A percentile compares a stretch with the other conserved stretches of the same genome.
These are phyloP conservation scores for Erebia epiphron DNA, from an alignment of 2,888 invertebrate genomes.

Conservation along the genomic window DNA sequence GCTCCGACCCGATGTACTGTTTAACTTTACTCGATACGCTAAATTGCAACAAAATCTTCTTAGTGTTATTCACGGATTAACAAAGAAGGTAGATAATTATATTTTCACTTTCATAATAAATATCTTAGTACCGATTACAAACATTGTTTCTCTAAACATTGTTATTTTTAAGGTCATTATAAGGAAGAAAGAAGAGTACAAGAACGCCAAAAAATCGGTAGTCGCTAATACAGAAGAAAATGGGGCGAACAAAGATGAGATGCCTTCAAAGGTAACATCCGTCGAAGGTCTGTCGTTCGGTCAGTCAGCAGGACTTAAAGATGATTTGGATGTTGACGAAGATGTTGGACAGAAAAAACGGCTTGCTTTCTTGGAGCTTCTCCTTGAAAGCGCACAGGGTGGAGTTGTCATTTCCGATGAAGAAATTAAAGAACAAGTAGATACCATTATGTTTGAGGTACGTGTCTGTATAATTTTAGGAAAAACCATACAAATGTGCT, in stretches of 20 bases:
- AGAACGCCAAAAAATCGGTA: conserved; percentile 82
- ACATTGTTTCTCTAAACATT: background rate
- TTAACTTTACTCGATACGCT: conserved; percentile 89
- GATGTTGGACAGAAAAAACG: conserved; percentile 92
- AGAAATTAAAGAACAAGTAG: conserved; percentile 92
- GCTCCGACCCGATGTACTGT: conserved; percentile 89
- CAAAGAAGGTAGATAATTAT: conserved; percentile 85
- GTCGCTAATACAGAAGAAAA: conserved; percentile 54
- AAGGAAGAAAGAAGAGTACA: conserved; percentile 89
- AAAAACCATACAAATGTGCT: background rate
- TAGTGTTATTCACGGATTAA: conserved; percentile 90
- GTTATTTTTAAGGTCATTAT: conserved; percentile 80
- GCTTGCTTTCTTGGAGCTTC: conserved; percentile 93
- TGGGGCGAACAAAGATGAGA: conserved; percentile 33
- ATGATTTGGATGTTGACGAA: conserved; percentile 91
- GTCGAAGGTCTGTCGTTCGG: conserved; percentile 88
- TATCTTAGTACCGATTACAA: background rate
- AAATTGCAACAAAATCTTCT: conserved; percentile 89
- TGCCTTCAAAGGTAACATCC: conserved; percentile 52
- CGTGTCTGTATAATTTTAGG: conserved; percentile 32
- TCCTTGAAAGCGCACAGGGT: conserved; percentile 90
- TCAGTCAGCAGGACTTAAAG: conserved; percentile 88
- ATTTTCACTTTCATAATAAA: background rate
- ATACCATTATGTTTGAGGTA: conserved; percentile 94
- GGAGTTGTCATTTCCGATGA: conserved; percentile 88